Conservation (phyloP, 1,140 invertebrate genomes). For the Pseudomyrmex dendroicus region DNA sequence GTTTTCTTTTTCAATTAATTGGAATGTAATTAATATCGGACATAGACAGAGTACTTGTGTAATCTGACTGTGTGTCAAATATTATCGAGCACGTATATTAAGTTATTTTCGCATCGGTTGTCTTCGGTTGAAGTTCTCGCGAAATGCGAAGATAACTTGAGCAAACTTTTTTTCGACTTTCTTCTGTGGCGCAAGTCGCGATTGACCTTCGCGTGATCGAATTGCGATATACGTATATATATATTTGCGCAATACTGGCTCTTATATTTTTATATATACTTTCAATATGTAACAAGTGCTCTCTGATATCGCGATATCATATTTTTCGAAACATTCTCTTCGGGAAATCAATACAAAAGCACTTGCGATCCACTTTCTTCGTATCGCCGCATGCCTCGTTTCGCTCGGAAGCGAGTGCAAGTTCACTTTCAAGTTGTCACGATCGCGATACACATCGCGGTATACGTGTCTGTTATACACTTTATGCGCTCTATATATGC, state of each 20-base stretch:
- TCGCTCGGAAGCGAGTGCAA: constrained; percentile 15
- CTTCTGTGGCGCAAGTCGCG: constrained; percentile 5
- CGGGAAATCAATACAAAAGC: constrained; percentile 31
- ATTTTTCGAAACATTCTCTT: neutral
- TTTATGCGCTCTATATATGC: neutral
- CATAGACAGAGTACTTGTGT: neutral
- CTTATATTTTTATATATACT: neutral
- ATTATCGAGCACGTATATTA: constrained; percentile 5
- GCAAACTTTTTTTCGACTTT: constrained; percentile 39
- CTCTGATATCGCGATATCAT: neutral
- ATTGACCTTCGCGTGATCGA: constrained; percentile 50
- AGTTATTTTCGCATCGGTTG: constrained; percentile 36
- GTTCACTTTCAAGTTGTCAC: neutral
- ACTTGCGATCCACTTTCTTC: constrained; percentile 25
- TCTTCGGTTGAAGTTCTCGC: constrained; percentile 35
- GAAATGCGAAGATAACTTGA: constrained; percentile 45
- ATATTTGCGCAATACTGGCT: neutral
- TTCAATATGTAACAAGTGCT: neutral
- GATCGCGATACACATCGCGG: neutral
- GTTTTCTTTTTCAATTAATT: neutral
- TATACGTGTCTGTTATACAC: constrained; percentile 3
- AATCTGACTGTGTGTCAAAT: neutral
- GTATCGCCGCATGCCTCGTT: constrained; percentile 24
- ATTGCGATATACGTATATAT: neutral
- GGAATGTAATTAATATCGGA: neutral